Conservation (phyloP, 2,797 vertebrate species). For the Enteromius anoplus region DNA sequence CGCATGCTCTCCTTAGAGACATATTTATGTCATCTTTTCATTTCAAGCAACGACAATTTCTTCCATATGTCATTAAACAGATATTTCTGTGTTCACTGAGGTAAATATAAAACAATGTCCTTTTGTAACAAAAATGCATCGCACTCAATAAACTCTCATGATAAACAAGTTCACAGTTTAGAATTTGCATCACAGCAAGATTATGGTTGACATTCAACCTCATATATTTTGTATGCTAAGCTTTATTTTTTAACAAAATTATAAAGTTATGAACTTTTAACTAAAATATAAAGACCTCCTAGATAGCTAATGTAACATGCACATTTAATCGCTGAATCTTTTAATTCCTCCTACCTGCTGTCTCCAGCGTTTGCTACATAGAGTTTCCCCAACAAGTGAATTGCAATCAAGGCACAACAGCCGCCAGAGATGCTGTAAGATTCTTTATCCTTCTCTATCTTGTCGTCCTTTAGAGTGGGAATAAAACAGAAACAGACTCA, state of each 20-base stretch:
- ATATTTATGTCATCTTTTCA: neutral
- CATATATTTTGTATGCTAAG: neutral
- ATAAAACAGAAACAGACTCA: neutral
- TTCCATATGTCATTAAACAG: neutral
- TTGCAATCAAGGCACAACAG: conserved; percentile 90
- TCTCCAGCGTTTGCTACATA: conserved; percentile 97
- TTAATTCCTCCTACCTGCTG: conserved; percentile 84
- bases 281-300: neutral
- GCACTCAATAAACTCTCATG: neutral
- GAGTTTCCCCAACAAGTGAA: conserved; percentile 93
- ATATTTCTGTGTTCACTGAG: neutral
- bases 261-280: neutral
- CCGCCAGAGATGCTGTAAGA: conserved; percentile 88
- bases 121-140: neutral
- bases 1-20: neutral
- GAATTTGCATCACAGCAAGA: neutral
- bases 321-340: neutral
- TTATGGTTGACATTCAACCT: neutral
- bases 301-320: neutral
- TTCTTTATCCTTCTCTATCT: conserved; percentile 87
- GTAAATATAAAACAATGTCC: neutral
- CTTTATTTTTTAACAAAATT: neutral
- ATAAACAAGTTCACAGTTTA: neutral
- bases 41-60: neutral
- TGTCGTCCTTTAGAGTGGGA: conserved; percentile 81